A percentile compares a stretch with the other conserved stretches of the same genome.
Evolutionary conservation across 2,797 vertebrate species (phyloP).

Genomic region (Gila robusta): DNA sequence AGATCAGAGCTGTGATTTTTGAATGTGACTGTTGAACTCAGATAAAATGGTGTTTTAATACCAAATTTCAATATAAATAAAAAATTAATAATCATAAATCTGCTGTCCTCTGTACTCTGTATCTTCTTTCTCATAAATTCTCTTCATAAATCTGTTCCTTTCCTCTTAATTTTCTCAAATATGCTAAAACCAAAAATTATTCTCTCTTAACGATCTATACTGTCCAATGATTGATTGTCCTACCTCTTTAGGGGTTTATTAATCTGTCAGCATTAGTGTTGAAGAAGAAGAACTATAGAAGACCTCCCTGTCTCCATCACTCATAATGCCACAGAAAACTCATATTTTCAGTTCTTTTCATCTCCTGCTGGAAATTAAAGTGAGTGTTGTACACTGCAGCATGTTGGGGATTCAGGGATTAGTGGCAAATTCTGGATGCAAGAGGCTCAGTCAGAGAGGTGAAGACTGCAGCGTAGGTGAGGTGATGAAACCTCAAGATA

Average conservation of each 20-base stretch:
- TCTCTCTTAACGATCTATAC: not conserved
- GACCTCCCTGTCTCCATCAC: conserved; percentile 15
- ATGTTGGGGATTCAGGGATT: conserved; percentile 38
- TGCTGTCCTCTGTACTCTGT: not conserved
- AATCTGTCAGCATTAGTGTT: not conserved
- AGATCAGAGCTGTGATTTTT: not conserved
- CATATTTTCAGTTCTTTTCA: conserved; percentile 34
- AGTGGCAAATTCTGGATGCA: conserved; percentile 40
- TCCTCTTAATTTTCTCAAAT: conserved; percentile 16
- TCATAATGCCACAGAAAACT: conserved; percentile 26
- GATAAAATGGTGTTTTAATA: conserved; percentile 14
- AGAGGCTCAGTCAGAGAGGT: conserved; percentile 35
- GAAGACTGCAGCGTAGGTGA: conserved; percentile 42
- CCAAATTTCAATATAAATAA: not conserved
- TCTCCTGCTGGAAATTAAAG: conserved; percentile 47
- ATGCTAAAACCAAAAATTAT: not conserved
- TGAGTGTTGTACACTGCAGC: conserved; percentile 32
- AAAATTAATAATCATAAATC: conserved; percentile 14
- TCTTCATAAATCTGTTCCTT: conserved; percentile 13
- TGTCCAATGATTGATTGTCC: conserved; percentile 17
- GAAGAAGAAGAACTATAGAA: conserved; percentile 2
- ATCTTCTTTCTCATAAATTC: not conserved
- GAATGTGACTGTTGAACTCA: not conserved
- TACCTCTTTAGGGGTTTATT: conserved; percentile 28
- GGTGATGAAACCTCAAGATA: conserved; percentile 36